Conservation (phyloP, 2,888 invertebrate genomes). For the Sericinus montela region DNA sequence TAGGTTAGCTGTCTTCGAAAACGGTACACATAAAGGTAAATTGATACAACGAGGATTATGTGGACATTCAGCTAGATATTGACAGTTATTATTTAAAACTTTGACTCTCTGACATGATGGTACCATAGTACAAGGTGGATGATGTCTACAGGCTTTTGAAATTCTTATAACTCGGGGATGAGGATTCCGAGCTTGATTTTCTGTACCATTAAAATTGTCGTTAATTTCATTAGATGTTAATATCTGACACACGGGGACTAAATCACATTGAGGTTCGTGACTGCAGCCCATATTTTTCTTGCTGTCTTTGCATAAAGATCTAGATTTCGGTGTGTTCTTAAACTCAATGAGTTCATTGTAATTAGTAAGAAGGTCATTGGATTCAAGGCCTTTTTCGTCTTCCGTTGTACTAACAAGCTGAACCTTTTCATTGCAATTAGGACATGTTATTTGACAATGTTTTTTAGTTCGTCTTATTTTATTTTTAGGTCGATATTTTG, state of each 20-base stretch:
- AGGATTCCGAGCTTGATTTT: constrained; percentile 34
- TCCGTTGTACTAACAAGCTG: constrained; percentile 45
- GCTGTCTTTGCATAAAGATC: constrained; percentile 27
- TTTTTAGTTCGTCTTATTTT: constrained; percentile 35
- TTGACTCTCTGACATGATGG: constrained; percentile 63
- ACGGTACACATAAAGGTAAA: constrained; percentile 60
- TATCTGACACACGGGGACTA: constrained; percentile 59
- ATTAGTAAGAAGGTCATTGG: constrained; percentile 28
- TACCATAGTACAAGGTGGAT: constrained; percentile 67
- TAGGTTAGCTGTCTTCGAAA: constrained; percentile 48
- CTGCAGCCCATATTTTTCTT: constrained; percentile 39
- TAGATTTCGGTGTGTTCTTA: constrained; percentile 24
- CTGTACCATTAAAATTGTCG: constrained; percentile 32
- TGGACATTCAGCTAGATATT: constrained; percentile 59
- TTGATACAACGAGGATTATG: constrained; percentile 66
- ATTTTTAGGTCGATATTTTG: constrained; percentile 17
- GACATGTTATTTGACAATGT: constrained; percentile 46
- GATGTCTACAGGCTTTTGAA: constrained; percentile 66
- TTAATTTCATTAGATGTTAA: constrained; percentile 33
- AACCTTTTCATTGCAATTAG: constrained; percentile 57
- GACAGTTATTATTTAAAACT: constrained; percentile 59
- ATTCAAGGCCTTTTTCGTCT: constrained; percentile 42
- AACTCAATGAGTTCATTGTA: constrained; percentile 32
- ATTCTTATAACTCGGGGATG: constrained; percentile 51
- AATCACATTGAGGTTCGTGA: constrained; percentile 57